Evolutionary conservation across 1,140 invertebrate species (phyloP), one percentile per base, ranked within the genome.

Genomic region (Drosophila mauritiana): DNA sequence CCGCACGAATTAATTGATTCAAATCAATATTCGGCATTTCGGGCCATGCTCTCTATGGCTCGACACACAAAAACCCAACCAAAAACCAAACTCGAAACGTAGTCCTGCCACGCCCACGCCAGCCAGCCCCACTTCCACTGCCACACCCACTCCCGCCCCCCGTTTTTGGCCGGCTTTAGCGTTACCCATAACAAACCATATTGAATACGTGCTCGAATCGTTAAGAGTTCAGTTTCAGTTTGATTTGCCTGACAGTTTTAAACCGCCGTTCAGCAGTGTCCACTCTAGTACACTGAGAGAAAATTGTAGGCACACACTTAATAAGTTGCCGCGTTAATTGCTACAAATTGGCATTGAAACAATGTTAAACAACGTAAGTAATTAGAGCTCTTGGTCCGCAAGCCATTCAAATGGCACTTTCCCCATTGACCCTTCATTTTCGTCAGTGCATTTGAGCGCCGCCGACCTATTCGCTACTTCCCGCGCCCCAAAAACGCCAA

Each of bases 1-100:
- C 91, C 91, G 80, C 91, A 92, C 86, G 88, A 92, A 91, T 91
- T 92, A 92, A 92, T 92, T 92, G 91, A 92, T 92, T 92, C 91
- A 91, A 92, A 92, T 92, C 90, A 92, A 92, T 92, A 91, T 90
- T 91, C 90, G 78, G 83, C 83, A 88, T 88, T 86, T 83, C 65
- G 79, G 63, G 54, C 77, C 67, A 64, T 85, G 17, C 49, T n/a
- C 34, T 68, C 53, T 31, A 34, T 58, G 7, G 17, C 55, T 52
- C 36, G 17, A 36, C 54, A 59, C 68, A 55, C 57, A 63, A 49
- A 63, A 65, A 65, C 58, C 43, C 57, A 48, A 64, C 58, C 57
- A 49, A 40, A 56, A 73, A 73, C 56, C 70, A 46, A 58, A 73
- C 67, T 69, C 20, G 56, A 73, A 73, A 45, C 58, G 48, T 53